phyloP scores from a whole-genome alignment of 2,888 invertebrate species.

The Resseliella maxima region DNA sequence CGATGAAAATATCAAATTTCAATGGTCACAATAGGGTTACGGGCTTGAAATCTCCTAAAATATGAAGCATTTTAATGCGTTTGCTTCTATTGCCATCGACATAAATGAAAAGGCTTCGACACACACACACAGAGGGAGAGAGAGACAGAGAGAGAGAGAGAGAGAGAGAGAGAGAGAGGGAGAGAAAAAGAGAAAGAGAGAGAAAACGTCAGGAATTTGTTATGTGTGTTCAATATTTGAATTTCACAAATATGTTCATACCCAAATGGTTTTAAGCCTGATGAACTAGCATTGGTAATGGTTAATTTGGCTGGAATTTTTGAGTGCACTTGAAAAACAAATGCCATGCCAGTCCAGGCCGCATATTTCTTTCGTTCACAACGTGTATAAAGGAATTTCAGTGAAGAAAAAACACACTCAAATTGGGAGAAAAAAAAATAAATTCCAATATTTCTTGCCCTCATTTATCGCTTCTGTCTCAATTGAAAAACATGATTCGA shows the following conservation, averaged over 20 bases:
- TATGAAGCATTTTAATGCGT: slow-evolving; percentile 3
- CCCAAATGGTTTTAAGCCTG: not conserved
- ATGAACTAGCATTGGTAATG: not conserved
- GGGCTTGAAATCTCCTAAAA: not conserved
- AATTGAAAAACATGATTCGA: not conserved
- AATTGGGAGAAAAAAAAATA: not conserved
- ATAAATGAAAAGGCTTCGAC: not conserved
- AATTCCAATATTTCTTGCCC: not conserved
- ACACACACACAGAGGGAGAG: not conserved
- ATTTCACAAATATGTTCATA: slow-evolving; percentile 14
- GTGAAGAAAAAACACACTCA: no score
- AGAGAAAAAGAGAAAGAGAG: no score
- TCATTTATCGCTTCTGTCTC: not conserved
- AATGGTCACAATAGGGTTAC: slow-evolving; percentile 39
- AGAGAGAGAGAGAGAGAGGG: no score
- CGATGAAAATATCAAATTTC: slow-evolving; percentile 20
- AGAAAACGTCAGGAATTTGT: no score
- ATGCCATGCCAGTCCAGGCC: not conserved
- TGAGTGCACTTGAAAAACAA: not conserved
- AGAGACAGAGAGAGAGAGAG: no score
- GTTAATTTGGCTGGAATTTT: not conserved
- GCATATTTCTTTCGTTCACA: not conserved
- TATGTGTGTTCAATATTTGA: slow-evolving; percentile 4
- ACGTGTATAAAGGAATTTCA: not conserved
- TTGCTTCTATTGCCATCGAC: slow-evolving; percentile 17